Conservation (phyloP, 2,113 vertebrate genomes). For the Psittacara wagleri region DNA sequence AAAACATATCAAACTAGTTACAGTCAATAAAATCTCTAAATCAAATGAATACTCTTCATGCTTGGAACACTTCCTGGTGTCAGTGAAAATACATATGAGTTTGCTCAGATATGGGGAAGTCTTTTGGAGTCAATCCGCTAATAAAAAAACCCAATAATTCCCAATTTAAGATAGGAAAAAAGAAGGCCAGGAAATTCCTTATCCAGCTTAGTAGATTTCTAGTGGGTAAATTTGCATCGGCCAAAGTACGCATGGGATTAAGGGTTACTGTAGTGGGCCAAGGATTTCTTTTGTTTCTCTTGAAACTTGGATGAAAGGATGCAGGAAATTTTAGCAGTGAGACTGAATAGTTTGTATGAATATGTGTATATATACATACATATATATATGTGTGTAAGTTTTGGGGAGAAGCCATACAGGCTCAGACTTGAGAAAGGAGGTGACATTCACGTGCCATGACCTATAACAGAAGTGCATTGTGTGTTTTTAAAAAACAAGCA, state of each 20-base stretch:
- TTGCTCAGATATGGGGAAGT: slow-evolving; percentile 37
- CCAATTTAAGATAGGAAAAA: neutral
- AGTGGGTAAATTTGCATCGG: neutral
- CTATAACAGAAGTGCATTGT: neutral
- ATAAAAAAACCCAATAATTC: neutral
- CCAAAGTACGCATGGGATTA: rapidly evolving
- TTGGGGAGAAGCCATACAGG: neutral
- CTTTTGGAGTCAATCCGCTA: slow-evolving; percentile 14
- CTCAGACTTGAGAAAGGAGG: neutral
- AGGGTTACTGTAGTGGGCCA: neutral
- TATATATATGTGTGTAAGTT: neutral
- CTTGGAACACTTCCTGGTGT: slow-evolving; percentile 63
- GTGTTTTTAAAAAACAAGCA: neutral
- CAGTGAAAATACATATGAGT: slow-evolving; percentile 50
- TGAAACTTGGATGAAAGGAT: neutral
- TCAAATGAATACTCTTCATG: slow-evolving; percentile 62
- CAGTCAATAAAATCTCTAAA: slow-evolving; percentile 70
- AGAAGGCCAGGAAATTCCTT: neutral
- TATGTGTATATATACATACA: neutral
- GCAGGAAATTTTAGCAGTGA: neutral
- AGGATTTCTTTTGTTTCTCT: neutral
- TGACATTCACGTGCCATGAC: neutral
- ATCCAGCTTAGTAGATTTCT: neutral
- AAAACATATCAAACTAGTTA: slow-evolving; percentile 73
- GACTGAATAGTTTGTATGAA: neutral